A percentile compares a stretch with the other conserved stretches of the same genome.
phyloP scores from a whole-genome alignment of 2,888 invertebrate species.

The Philopedon plagiatum region DNA sequence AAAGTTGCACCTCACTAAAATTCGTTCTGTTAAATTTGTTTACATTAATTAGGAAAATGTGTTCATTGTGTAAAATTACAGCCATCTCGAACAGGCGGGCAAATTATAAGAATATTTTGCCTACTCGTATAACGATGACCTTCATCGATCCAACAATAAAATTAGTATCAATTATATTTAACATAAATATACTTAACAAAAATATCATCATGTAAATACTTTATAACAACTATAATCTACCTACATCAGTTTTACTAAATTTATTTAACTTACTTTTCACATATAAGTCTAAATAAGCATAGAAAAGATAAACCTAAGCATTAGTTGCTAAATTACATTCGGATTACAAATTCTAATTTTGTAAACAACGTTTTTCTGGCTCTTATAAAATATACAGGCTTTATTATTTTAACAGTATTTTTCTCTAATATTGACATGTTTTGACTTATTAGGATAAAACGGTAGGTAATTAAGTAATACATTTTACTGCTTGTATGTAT shows the following conservation, averaged over 20 bases:
- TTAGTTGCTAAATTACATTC: slow-evolving; percentile 16
- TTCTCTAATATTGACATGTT: slow-evolving; percentile 60
- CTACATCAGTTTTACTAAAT: slow-evolving; percentile 17
- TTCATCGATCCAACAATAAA: slow-evolving; percentile 16
- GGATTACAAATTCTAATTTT: slow-evolving; percentile 32
- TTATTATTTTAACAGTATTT: slow-evolving; percentile 34
- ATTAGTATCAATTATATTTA: slow-evolving; percentile 12
- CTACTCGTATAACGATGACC: neutral
- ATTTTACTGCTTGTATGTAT: slow-evolving; percentile 13
- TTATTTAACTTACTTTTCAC: slow-evolving; percentile 15
- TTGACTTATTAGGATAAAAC: slow-evolving; percentile 38
- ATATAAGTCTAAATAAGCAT: slow-evolving; percentile 31
- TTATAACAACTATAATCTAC: slow-evolving; percentile 35
- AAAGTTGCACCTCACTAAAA: slow-evolving; percentile 18
- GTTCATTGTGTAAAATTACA: neutral
- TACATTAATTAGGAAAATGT: neutral
- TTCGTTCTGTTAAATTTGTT: neutral
- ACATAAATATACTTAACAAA: slow-evolving; percentile 34
- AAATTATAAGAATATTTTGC: neutral
- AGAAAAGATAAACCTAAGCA: slow-evolving; percentile 34
- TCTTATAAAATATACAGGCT: slow-evolving; percentile 48
- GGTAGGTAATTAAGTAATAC: slow-evolving; percentile 7
- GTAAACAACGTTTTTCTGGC: slow-evolving; percentile 40
- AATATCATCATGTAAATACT: slow-evolving; percentile 39
- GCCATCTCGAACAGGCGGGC: neutral